These are phyloP conservation scores for Sebastes baramenuke DNA, from an alignment of 2,797 vertebrate species.

Conservation along the genomic window DNA sequence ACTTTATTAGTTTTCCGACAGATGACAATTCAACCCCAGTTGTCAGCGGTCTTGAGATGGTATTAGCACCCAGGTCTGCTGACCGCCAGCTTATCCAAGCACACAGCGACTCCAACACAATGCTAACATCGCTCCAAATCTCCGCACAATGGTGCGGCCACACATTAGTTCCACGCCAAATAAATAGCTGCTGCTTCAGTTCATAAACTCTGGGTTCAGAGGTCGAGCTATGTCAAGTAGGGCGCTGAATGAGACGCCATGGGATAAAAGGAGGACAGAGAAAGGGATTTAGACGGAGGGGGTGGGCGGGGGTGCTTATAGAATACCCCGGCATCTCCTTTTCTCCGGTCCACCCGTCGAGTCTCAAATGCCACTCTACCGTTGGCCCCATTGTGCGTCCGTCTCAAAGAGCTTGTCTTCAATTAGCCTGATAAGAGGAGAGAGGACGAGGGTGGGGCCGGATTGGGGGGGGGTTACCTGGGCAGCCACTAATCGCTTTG, in stretches of 20 bases:
- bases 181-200: slow-evolving; percentile 80
- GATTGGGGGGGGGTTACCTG: slow-evolving; percentile 62
- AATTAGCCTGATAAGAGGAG: slow-evolving; percentile 93
- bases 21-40: slow-evolving; percentile 39
- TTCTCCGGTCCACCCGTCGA: slow-evolving; percentile 73
- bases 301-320: slow-evolving; percentile 66
- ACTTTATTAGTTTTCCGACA: slow-evolving; percentile 41
- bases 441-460: slow-evolving; percentile 82
- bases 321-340: slow-evolving; percentile 70
- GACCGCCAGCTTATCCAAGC: slow-evolving; percentile 71
- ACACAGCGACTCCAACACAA: slow-evolving; percentile 66
- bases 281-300: slow-evolving; percentile 71
- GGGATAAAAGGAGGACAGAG: slow-evolving; percentile 76
- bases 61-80: slow-evolving; percentile 54
- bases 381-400: slow-evolving; percentile 75
- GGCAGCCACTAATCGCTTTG: slow-evolving; percentile 89
- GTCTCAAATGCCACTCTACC: slow-evolving; percentile 80
- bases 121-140: slow-evolving; percentile 70
- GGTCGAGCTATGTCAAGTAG: slow-evolving; percentile 81
- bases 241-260: slow-evolving; percentile 76
- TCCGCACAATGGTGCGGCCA: slow-evolving; percentile 63
- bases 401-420: slow-evolving; percentile 88
- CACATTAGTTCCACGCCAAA: slow-evolving; percentile 73
- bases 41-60: slow-evolving; percentile 51
- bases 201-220: slow-evolving; percentile 81